These are phyloP conservation scores for Piprites chloris DNA, from an alignment of 2,113 vertebrate species.

Conservation along the genomic window DNA sequence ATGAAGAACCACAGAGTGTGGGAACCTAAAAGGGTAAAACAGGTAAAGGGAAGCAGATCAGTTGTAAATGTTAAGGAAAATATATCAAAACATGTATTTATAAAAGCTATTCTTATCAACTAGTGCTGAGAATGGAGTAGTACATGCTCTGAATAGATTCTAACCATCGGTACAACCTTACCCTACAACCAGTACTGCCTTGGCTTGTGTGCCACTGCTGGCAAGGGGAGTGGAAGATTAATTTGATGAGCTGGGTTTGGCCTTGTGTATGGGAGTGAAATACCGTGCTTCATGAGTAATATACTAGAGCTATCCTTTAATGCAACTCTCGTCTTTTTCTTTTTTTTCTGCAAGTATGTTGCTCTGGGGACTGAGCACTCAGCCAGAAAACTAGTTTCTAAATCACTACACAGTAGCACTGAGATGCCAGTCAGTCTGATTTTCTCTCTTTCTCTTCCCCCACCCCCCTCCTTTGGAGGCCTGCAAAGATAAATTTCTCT, in stretches of 20 bases:
- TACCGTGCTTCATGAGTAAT: background rate
- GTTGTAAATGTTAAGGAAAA: background rate
- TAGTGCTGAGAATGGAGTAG: background rate
- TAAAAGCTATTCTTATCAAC: background rate
- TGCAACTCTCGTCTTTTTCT: constrained; percentile 17
- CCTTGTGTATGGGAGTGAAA: background rate
- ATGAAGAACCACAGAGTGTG: background rate
- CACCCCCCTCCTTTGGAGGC: background rate
- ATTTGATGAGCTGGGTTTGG: background rate
- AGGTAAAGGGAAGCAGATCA: background rate
- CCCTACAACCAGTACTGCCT: background rate
- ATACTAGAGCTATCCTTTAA: constrained; percentile 15
- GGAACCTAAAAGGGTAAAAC: background rate
- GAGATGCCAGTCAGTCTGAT: constrained; percentile 1
- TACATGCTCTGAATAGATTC: background rate
- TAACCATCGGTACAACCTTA: background rate
- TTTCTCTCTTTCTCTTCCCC: background rate
- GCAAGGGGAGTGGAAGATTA: background rate
- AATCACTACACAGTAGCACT: constrained; percentile 44
- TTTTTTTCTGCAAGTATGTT: constrained; percentile 48
- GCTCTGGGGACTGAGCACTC: constrained; percentile 53
- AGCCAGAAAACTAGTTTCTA: constrained; percentile 72
- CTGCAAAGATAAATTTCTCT: background rate
- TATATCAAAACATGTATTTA: background rate
- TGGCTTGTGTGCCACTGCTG: background rate